These are phyloP conservation scores for Pristionchus arcanus DNA, from an alignment of 2,888 invertebrate species.

Conservation along the genomic window DNA sequence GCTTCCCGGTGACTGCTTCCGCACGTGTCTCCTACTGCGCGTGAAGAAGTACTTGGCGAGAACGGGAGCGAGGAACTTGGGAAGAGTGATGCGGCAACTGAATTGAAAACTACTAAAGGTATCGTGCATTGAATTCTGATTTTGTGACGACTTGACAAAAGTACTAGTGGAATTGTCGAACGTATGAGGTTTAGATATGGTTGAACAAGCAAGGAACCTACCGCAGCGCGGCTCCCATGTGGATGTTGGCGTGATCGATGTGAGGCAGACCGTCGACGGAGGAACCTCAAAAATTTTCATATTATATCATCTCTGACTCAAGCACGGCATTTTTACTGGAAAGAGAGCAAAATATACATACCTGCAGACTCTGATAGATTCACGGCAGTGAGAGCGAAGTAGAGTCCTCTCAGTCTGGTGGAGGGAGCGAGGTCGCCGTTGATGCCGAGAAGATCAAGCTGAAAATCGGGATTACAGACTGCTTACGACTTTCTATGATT, in stretches of 20 bases:
- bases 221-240: constrained; percentile 64
- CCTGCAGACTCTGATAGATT: constrained; percentile 78
- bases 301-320: constrained; percentile 45
- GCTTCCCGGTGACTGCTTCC: constrained; percentile 57
- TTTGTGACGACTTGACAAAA: too few species aligned
- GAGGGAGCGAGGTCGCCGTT: constrained; percentile 60
- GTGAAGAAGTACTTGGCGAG: constrained; percentile 74
- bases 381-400: constrained; percentile 76
- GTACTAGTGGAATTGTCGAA: too few species aligned
- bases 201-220: background rate
- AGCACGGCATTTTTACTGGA: too few species aligned
- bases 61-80: constrained; percentile 67
- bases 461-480: constrained; percentile 53
- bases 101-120: background rate
- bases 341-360: too few species aligned
- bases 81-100: constrained; percentile 67
- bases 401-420: constrained; percentile 67
- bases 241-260: constrained; percentile 67
- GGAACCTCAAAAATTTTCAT: constrained; percentile 59
- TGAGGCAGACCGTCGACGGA: constrained; percentile 66
- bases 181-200: background rate
- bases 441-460: constrained; percentile 74
- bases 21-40: constrained; percentile 72
- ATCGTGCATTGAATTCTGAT: background rate
- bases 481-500: background rate